Conservation (phyloP, 2,888 invertebrate species). For the Nineta flava region DNA sequence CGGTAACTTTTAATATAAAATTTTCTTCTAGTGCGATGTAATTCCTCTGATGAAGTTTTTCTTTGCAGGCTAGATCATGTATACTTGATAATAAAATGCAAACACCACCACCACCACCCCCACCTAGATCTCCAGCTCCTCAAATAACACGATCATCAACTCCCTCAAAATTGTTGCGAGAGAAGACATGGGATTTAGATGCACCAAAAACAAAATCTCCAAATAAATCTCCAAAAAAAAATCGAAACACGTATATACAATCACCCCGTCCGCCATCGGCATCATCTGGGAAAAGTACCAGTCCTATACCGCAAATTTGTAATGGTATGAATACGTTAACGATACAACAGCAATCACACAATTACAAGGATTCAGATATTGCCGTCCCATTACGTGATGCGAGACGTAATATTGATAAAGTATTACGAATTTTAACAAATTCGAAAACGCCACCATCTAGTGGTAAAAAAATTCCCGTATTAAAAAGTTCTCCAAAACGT, state of each 20-base stretch:
- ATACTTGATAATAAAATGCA: too few species aligned
- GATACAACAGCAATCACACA: background rate
- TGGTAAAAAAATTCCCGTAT: background rate
- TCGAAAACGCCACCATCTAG: background rate
- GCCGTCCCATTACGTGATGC: background rate
- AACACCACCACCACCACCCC: background rate
- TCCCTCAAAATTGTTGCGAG: background rate
- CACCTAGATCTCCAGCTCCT: background rate
- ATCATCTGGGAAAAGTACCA: background rate
- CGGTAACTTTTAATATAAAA: too few species aligned
- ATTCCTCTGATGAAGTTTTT: too few species aligned
- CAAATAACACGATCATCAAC: background rate
- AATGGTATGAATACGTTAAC: background rate
- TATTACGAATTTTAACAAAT: background rate
- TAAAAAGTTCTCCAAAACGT: background rate
- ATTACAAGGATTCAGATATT: background rate
- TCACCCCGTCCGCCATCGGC: background rate
- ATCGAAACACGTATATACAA: background rate
- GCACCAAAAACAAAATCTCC: background rate
- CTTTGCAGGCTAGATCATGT: too few species aligned
- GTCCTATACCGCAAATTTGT: background rate
- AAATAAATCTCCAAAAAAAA: background rate
- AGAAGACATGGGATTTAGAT: background rate
- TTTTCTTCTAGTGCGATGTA: too few species aligned
- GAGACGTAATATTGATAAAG: background rate